These are phyloP conservation scores for Lasioglossum oenotherae DNA, from an alignment of 2,888 invertebrate genomes.

Conservation along the genomic window DNA sequence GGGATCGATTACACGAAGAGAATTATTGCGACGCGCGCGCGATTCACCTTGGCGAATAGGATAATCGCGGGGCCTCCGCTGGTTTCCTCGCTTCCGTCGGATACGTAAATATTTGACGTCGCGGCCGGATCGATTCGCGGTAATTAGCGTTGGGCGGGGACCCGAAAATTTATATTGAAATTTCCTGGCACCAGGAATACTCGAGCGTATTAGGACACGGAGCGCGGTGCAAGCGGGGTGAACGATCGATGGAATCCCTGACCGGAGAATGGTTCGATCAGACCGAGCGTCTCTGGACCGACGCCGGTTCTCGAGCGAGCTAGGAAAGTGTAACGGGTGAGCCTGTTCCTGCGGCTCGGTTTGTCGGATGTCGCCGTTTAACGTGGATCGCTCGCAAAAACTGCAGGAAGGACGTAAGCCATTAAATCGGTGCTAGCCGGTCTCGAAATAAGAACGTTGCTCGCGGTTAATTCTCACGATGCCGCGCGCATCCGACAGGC, in stretches of 20 bases:
- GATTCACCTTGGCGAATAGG: constrained; percentile 20
- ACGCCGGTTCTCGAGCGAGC: constrained; percentile 3
- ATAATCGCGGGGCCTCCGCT: constrained; percentile 4
- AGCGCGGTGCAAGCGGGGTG: background rate
- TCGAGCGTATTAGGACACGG: background rate
- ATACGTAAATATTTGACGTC: constrained; percentile 5
- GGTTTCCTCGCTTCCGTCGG: constrained; percentile 8
- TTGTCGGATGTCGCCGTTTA: constrained; percentile 66
- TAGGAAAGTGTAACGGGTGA: constrained; percentile 61
- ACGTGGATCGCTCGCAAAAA: constrained; percentile 55
- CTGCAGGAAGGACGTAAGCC: constrained; percentile 66
- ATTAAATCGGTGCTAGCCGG: constrained; percentile 59
- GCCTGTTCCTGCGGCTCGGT: constrained; percentile 34
- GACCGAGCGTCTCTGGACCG: background rate
- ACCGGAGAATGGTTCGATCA: background rate
- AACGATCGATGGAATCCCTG: background rate
- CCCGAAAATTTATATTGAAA: no score
- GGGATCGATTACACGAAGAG: constrained; percentile 60
- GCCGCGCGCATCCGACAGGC: constrained; percentile 4
- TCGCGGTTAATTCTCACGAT: constrained; percentile 60
- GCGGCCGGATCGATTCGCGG: background rate
- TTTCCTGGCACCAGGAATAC: background rate
- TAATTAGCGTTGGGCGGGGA: background rate
- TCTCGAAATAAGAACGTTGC: constrained; percentile 27
- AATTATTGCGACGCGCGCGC: constrained; percentile 38